Evolutionary conservation across 2,888 invertebrate genomes (phyloP), one percentile per base, ranked within the genome.

Genomic region (Endomychus coccineus): DNA sequence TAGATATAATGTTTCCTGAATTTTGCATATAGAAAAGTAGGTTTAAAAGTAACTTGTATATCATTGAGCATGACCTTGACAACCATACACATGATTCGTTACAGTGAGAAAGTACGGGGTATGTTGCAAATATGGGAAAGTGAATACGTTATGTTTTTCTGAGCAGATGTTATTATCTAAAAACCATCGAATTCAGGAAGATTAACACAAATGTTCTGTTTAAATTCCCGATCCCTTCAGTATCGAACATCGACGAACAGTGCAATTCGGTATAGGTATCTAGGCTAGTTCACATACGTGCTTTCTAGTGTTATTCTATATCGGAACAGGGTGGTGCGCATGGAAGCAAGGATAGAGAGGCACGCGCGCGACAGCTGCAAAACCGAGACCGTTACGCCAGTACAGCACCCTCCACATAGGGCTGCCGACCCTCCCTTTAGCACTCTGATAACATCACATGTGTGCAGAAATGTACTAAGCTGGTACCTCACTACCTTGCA

Each of bases 401-500:
- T 37, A 37, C 36, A 31, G 36, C 36, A 37, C 36, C 36, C 36
- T 28, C 34, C 28, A 16, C 22, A 17, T 23, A 22, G 22, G 15
- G 25, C 14, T 21, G n/a, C n/a, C 28, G 16, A 12, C 22, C 36
- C 24, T 31, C 36, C 36, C 36, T 32, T 37, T 37, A n/a, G 31
- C 36, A 31, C 31, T 23, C 36, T 36, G 28, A 14, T 14, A 34
- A 19, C 34, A 27, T 28, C 29, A 29, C 36, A 36, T 36, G 36
- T 36, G 36, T 36, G 28, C 29, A 36, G 36, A 29, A 29, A 36
- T 36, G 36, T 13, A 29, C 23, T 19, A 22, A 24, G 16, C 36
- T 36, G 30, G 36, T 29, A 29, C 30, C 28, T 22, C 17, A 36
- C 43, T 45, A 42, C 36, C 25, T 45, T 44, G 41, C 44, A 41